These are phyloP conservation scores for Sceliomorpha sp. DNA, from an alignment of 2,888 invertebrate species.

Conservation along the genomic window DNA sequence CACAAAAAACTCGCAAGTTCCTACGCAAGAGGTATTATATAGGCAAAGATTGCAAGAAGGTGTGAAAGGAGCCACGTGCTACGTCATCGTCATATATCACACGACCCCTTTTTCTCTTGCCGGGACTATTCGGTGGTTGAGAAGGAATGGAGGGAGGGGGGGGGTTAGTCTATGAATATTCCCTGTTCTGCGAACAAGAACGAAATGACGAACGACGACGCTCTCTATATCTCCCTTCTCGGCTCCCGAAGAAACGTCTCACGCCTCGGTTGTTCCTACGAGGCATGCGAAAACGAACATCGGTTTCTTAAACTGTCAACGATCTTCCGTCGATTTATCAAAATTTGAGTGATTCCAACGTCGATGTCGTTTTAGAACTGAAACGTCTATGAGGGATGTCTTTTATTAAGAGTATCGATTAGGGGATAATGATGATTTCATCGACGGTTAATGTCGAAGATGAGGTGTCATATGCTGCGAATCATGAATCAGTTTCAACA, in stretches of 20 bases:
- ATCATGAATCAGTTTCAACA: too few species aligned
- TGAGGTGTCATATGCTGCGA: too few species aligned
- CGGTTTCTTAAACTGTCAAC: conserved; percentile 74
- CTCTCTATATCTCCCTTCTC: conserved; percentile 58
- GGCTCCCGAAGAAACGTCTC: conserved; percentile 61
- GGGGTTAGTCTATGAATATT: conserved; percentile 75
- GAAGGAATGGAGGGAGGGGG: conserved; percentile 29
- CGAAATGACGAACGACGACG: conserved; percentile 75
- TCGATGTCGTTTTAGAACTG: too few species aligned
- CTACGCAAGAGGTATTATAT: conserved; percentile 32
- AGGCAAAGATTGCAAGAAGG: conserved; percentile 71
- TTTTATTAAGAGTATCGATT: too few species aligned
- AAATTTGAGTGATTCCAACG: conserved; percentile 67
- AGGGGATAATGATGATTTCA: too few species aligned
- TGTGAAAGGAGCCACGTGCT: conserved; percentile 76
- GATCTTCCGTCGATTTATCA: conserved; percentile 67
- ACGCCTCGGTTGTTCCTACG: conserved; percentile 64
- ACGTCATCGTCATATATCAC: conserved; percentile 68
- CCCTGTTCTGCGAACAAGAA: conserved; percentile 66
- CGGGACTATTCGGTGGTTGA: conserved; percentile 47
- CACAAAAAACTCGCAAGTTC: conserved; percentile 32
- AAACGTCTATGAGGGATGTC: too few species aligned
- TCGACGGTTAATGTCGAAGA: too few species aligned
- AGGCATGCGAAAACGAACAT: conserved; percentile 73
- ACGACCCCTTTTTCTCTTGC: conserved; percentile 60